Conservation (phyloP, 1,140 invertebrate genomes). For the honey bee (Apis mellifera) region DNA sequence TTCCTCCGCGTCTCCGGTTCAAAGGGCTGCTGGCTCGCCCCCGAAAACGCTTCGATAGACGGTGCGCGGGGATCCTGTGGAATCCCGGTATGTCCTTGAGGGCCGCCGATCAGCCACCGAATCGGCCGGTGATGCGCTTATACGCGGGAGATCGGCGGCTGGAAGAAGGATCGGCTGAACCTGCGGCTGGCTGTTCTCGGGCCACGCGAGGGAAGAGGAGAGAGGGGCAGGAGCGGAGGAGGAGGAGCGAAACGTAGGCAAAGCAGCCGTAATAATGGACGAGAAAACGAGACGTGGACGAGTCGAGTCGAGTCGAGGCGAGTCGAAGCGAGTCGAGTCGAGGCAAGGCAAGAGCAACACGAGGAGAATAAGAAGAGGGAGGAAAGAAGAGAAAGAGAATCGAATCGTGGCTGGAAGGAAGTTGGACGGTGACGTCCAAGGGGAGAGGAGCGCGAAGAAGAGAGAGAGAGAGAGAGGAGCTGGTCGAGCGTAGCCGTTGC, state of each 20-base stretch:
- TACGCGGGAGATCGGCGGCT: not conserved
- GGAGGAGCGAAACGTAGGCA: constrained; percentile 66
- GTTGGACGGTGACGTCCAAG: not conserved
- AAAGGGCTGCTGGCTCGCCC: constrained; percentile 28
- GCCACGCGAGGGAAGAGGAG: not conserved
- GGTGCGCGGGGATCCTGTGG: constrained; percentile 10
- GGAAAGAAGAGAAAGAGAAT: constrained; percentile 16
- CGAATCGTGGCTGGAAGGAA: not conserved
- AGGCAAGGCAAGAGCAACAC: not conserved
- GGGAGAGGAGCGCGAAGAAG: constrained; percentile 22
- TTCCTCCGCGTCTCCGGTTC: constrained; percentile 6
- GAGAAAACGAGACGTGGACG: constrained; percentile 68
- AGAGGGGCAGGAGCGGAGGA: constrained; percentile 2
- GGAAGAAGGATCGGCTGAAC: constrained; percentile 9
- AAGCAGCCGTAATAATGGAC: constrained; percentile 75
- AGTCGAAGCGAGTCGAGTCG: constrained; percentile 21
- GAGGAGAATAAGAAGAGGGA: constrained; percentile 4
- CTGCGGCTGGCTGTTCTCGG: not conserved
- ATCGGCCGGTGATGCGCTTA: constrained; percentile 45
- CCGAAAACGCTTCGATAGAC: constrained; percentile 24
- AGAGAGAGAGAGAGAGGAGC: no score
- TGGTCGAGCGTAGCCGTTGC: constrained; percentile 55
- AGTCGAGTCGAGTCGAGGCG: constrained; percentile 43
- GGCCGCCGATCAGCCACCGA: constrained; percentile 36
- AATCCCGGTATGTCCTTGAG: constrained; percentile 51